Evolutionary conservation across 2,113 vertebrate species (phyloP).

Genomic region (Gallinago undulata): DNA sequence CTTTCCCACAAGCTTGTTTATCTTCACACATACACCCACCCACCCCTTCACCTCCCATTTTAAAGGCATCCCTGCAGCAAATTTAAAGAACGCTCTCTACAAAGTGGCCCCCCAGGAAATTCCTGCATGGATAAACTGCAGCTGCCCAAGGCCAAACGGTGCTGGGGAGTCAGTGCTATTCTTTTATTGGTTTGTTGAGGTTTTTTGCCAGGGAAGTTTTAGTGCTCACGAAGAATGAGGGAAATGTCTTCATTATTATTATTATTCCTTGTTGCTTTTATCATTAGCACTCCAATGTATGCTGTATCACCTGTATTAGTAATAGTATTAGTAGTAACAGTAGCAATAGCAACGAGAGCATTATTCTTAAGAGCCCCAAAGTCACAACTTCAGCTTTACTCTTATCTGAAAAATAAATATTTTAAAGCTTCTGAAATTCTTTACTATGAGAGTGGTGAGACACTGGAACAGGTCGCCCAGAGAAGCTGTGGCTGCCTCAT

Average conservation of each 20-base stretch:
- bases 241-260: not conserved
- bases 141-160: not conserved
- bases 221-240: not conserved
- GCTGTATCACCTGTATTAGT: not conserved
- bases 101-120: not conserved
- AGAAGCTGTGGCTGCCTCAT: too few species aligned
- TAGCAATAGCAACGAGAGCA: not conserved
- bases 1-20: not conserved
- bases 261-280: not conserved
- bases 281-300: not conserved
- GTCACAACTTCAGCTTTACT: not conserved
- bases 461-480: too few species aligned
- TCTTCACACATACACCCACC: not conserved
- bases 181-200: not conserved
- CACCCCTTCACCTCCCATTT: not conserved
- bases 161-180: not conserved
- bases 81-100: not conserved
- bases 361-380: not conserved
- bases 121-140: not conserved
- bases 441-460: too few species aligned
- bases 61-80: not conserved
- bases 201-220: not conserved
- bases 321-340: not conserved
- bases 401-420: not conserved
- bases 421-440: not conserved